Base-by-base conservation (phyloP, 2,113 vertebrate species). In the Chionodraco myersi region DNA sequence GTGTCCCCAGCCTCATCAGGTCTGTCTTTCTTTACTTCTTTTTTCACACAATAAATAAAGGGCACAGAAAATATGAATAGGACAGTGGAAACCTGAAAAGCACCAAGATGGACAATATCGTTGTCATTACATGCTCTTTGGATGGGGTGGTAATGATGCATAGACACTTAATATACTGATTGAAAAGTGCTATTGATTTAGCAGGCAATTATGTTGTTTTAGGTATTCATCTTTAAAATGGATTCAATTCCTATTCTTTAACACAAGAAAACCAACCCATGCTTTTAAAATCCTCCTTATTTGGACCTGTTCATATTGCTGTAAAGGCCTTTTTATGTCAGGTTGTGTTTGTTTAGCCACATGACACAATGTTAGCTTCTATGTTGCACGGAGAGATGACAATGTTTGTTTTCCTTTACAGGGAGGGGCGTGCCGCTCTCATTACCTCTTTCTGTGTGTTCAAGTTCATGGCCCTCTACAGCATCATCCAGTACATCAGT, bases 401-500 rank as follows among this genome's bases (percentile, higher is more conserved):
- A 15, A 13, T 51, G 18, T 62, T 53, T 84, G 9, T 21, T 85
- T 83, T 9, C 44, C 88, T 93, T 90, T 58, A 68, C 94, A 99
- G 98, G 95, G 98, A 99, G 94, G 98, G 98, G 9, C 96, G 98
- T 75, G 98, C 98, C 75, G 98, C 98, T 92, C 95, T 99, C 87
- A 95, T 99, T 86, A 99, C 98, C 41, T 99, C 98, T 78, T 99
- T 99, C 94, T 99, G 98, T 88, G 98, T 99, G 18, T 99, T 99
- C 91, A 99, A 99, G 90, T 99, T 98, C 91, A 99, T 99, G 98
- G 98, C 98, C 56, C 92, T 99, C 21, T 99, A 99, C 94, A 99
- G 98, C 94, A 97, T 99, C 84, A 99, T 99, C 93, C 98, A 99
- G 90, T 99, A 99, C 89, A 95, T 98, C 93, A 98, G 96, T 70